phyloP scores from a whole-genome alignment of 1,140 invertebrate species.

The Cotesia chilonis region DNA sequence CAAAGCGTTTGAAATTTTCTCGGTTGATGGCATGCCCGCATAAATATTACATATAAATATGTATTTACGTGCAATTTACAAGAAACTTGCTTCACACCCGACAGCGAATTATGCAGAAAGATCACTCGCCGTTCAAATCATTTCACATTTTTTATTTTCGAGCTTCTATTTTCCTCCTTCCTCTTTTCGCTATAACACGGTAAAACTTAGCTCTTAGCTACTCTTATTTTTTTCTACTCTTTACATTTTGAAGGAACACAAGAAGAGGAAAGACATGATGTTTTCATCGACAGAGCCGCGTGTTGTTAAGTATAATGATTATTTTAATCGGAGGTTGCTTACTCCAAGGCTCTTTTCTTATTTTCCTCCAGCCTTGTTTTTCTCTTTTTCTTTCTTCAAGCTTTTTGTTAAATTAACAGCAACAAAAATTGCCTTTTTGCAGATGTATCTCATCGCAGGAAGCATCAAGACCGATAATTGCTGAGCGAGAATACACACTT shows the following conservation, averaged over 20 bases:
- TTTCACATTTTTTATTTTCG: constrained; percentile 10
- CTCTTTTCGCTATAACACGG: neutral
- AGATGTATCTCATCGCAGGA: constrained; percentile 6
- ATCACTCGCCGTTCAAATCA: constrained; percentile 28
- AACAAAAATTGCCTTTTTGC: neutral
- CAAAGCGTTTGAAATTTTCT: constrained; percentile 26
- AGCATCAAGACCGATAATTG: constrained; percentile 29
- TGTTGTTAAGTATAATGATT: constrained; percentile 41
- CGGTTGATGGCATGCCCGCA: constrained; percentile 36
- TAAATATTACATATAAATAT: constrained; percentile 29
- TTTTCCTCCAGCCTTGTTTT: constrained; percentile 2
- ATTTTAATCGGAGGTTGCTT: constrained; percentile 36
- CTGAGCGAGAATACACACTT: constrained; percentile 1
- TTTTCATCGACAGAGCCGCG: constrained; percentile 41
- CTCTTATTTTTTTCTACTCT: constrained; percentile 9
- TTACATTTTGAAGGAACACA: constrained; percentile 9
- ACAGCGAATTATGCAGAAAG: constrained; percentile 29
- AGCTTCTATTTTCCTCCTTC: neutral
- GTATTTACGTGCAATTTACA: constrained; percentile 42
- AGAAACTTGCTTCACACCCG: constrained; percentile 30
- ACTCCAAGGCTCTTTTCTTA: constrained; percentile 25
- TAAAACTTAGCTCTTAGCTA: neutral
- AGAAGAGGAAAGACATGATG: constrained; percentile 35
- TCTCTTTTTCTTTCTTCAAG: constrained; percentile 3
- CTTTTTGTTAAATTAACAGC: neutral